phyloP scores from a whole-genome alignment of 2,888 invertebrate genomes.

The Willowsia nigromaculata region DNA sequence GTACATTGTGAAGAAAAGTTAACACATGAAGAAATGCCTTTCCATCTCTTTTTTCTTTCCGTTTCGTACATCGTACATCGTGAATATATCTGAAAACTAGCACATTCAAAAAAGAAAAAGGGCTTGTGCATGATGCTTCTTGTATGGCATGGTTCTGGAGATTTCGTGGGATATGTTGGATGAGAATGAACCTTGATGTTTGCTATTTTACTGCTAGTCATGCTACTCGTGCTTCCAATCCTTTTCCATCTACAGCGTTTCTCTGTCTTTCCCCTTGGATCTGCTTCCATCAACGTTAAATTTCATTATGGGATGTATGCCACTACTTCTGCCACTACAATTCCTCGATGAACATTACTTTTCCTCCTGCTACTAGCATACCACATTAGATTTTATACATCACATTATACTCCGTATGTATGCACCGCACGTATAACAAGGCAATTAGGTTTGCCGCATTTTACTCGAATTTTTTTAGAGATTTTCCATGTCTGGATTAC shows the following conservation, averaged over 20 bases:
- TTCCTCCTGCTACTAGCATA: neutral
- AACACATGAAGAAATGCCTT: slow-evolving; percentile 53
- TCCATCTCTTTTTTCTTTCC: slow-evolving; percentile 39
- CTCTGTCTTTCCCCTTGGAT: slow-evolving; percentile 46
- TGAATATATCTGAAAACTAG: neutral
- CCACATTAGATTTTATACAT: slow-evolving; percentile 71
- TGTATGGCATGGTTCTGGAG: neutral
- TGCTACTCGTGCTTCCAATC: neutral
- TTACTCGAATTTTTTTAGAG: slow-evolving; percentile 62
- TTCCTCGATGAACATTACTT: neutral
- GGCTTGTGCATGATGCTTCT: neutral
- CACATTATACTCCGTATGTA: slow-evolving; percentile 69
- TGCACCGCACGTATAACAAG: slow-evolving; percentile 74
- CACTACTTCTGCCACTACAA: neutral
- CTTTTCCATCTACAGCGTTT: neutral
- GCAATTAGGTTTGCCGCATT: slow-evolving; percentile 75
- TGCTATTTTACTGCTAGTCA: slow-evolving; percentile 37
- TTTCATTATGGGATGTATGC: slow-evolving; percentile 61
- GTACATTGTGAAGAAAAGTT: slow-evolving; percentile 31
- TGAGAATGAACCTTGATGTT: slow-evolving; percentile 37
- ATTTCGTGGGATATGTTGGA: slow-evolving; percentile 33
- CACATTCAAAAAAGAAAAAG: neutral
- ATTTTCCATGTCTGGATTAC: slow-evolving; percentile 69
- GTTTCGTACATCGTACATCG: slow-evolving; percentile 33
- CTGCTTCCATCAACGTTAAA: slow-evolving; percentile 67